These are phyloP conservation scores for Paraplagusia blochii DNA, from an alignment of 2,113 vertebrate genomes.

Conservation along the genomic window DNA sequence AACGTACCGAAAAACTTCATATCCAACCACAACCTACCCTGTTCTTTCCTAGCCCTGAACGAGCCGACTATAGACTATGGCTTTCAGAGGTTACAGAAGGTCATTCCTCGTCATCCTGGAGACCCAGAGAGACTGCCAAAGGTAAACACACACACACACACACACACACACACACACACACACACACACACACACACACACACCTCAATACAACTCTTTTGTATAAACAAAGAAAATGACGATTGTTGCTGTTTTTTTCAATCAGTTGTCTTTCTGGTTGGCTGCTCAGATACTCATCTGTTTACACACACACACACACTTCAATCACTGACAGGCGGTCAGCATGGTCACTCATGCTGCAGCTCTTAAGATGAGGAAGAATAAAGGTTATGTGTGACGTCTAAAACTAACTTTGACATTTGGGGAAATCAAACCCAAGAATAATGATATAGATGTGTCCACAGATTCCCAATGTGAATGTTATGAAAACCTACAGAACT, in stretches of 20 bases:
- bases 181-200: slow-evolving; percentile 13
- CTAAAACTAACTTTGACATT: too few species aligned
- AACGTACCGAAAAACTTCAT: too few species aligned
- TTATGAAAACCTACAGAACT: too few species aligned
- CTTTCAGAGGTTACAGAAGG: slow-evolving; percentile 72
- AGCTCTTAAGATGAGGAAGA: too few species aligned
- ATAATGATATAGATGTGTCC: too few species aligned
- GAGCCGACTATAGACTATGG: slow-evolving; percentile 70
- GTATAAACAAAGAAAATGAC: slow-evolving; percentile 37
- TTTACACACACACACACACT: background rate
- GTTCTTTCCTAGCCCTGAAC: slow-evolving; percentile 48
- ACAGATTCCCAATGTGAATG: too few species aligned
- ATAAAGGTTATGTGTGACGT: too few species aligned
- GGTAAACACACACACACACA: slow-evolving; percentile 43
- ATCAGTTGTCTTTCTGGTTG: slow-evolving; percentile 53
- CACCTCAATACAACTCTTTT: slow-evolving; percentile 7
- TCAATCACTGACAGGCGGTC: too few species aligned
- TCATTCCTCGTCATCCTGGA: slow-evolving; percentile 66
- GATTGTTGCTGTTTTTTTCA: slow-evolving; percentile 38
- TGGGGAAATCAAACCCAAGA: too few species aligned
- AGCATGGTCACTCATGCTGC: too few species aligned
- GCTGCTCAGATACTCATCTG: slow-evolving; percentile 53
- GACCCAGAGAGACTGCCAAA: slow-evolving; percentile 68
- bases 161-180: slow-evolving; percentile 18
- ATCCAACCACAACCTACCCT: background rate